phyloP scores from a whole-genome alignment of 2,888 invertebrate genomes.

The Tipula unca region DNA sequence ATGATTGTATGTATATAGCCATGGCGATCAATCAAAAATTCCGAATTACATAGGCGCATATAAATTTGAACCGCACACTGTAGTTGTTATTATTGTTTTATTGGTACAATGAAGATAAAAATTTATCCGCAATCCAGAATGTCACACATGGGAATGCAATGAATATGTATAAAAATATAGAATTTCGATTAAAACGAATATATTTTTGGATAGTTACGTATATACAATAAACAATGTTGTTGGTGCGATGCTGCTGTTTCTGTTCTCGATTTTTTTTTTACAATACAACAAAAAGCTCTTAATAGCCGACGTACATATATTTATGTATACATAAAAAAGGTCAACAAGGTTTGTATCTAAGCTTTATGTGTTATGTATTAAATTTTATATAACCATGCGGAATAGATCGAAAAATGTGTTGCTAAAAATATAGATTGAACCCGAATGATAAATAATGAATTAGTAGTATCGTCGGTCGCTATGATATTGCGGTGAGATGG shows the following conservation, averaged over 20 bases:
- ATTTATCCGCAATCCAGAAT: not conserved
- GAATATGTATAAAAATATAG: not conserved
- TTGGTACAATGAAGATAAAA: not conserved
- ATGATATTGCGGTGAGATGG: not conserved
- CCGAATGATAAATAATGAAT: not conserved
- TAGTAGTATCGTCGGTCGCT: not conserved
- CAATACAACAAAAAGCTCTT: too few relatives aligned
- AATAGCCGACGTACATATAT: not conserved
- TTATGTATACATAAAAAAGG: not conserved
- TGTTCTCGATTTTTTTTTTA: too few relatives aligned
- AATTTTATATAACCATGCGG: not conserved
- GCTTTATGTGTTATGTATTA: not conserved
- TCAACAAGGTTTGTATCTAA: not conserved
- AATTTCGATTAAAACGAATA: not conserved
- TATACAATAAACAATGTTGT: not conserved
- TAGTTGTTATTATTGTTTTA: not conserved
- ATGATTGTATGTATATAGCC: too few relatives aligned
- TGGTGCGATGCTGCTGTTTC: not conserved
- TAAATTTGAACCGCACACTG: not conserved
- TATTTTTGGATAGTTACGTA: too few relatives aligned
- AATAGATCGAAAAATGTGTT: not conserved
- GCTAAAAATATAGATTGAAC: not conserved
- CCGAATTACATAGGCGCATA: too few relatives aligned
- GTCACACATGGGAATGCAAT: not conserved
- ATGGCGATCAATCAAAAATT: too few relatives aligned